Base-by-base conservation (phyloP, 2,888 invertebrate genomes). In the Calliopum simillimum region DNA sequence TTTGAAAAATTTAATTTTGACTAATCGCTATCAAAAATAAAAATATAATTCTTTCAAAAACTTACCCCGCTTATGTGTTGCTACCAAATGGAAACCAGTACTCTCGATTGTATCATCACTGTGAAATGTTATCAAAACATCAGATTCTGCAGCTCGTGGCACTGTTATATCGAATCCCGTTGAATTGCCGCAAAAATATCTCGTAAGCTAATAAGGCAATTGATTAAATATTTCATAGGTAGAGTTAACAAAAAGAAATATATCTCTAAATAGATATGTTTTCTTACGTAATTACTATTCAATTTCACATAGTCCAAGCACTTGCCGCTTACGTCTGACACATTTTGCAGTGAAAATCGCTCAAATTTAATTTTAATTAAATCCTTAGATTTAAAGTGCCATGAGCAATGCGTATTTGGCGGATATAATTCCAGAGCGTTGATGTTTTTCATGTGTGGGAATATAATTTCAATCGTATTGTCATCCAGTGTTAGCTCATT, bases 321-420 rank as follows among this genome's bases (percentile, higher is more conserved):
- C 69, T 82, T 80, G 1, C 81, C 81, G 2, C 83, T 82, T 3
- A 72, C 51, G 49, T 82, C 79, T 0, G 88, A 82, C 1, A 74
- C 68, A 33, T 78, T 84, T 58, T 88, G 85, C 25, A 92, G 79
- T 63, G 89, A 88, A 47, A 93, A 83, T 47, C 89, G 87, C 2
- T 87, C 80, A 62, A 93, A 89, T 51, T 86, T 86, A 3, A 93
- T 74, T 53, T 87, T 79, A 61, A 79, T 76, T 0, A 78, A 68
- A 5, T 33, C 8, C 5, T 74, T 68, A 14, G 79, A 73, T 59
- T 77, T 79, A 14, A 92, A 79, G 1, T 80, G 75, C 91, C 92
- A 93, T 2, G 81, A 83, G 75, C 93, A 93, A 68, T 88, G 87
- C 1, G 87, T 77, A 73, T 88, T 88, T 3, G 87, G 76, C 12